Percentiles rank a stretch among this genome's conserved stretches.
Conservation (phyloP, 2,888 invertebrate genomes). For the Ceramica pisi region DNA sequence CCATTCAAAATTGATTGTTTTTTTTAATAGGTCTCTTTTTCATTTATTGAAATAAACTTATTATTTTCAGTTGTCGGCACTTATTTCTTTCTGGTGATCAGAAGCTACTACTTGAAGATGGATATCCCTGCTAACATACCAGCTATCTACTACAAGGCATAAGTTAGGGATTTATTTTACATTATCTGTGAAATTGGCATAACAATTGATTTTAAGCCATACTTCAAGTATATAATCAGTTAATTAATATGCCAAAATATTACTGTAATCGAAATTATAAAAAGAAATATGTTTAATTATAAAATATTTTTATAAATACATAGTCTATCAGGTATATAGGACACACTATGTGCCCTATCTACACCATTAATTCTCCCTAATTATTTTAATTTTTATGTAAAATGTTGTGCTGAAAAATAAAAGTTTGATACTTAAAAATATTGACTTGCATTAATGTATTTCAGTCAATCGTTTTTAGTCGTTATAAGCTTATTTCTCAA, state of each 20-base stretch:
- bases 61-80: slow-evolving; percentile 63
- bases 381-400: neutral
- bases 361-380: neutral
- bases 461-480: slow-evolving; percentile 38
- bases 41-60: neutral
- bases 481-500: slow-evolving; percentile 32
- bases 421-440: slow-evolving; percentile 20
- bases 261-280: no score
- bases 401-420: slow-evolving; percentile 42
- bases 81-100: no score
- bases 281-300: no score
- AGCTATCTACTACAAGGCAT: slow-evolving; percentile 58
- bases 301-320: no score
- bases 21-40: neutral
- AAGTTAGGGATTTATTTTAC: slow-evolving; percentile 18
- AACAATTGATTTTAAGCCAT: slow-evolving; percentile 42
- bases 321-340: neutral
- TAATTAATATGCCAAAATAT: neutral
- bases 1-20: neutral
- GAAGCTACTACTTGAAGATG: no score
- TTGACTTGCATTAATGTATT: slow-evolving; percentile 20
- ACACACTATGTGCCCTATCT: slow-evolving; percentile 31
- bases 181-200: slow-evolving; percentile 29
- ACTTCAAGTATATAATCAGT: neutral
- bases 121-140: slow-evolving; percentile 54